Evolutionary conservation across 2,113 vertebrate species (phyloP), one percentile per base, ranked within the genome.

Genomic region (Martes martes): DNA sequence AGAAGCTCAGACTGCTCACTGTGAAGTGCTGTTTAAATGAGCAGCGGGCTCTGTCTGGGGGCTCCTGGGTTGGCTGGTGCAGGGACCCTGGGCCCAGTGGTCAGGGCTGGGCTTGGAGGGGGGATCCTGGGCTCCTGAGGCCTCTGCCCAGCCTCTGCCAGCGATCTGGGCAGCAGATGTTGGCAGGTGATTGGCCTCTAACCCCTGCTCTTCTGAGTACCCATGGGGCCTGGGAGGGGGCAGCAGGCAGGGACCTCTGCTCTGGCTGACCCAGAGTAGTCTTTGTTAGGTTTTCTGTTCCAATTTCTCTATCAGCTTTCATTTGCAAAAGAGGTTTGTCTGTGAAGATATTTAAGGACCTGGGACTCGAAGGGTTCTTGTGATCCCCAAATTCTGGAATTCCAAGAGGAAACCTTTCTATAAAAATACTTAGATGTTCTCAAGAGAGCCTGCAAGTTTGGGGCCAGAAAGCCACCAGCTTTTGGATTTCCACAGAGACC

Each of bases 261-360:
- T 59, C 47, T 15, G 0, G 23, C 10, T 18, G 11, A 4, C 57
- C 61, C 33, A 1, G 13, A 33, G 69, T 13, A 52, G 76, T 3
- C 4, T 59, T 2, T 10, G 1, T 2, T 1, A 2, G 36, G 47
- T 4, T 45, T n/a, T n/a, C 63, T 28, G 52, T 6, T 33, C 26
- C 1, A 2, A 21, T 33, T 13, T 36, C 26, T 18, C 28, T 0
- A 0, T 3, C 0, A 33, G 47, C 26, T 19, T 11, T 26, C 7
- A 7, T 24, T 74, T n/a, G 73, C 36, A 80, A 19, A 33, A 33
- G 55, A 23, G 61, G 13, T 28, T 26, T 65, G 42, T 59, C 39
- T 1, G 10, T 3, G 26, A 83, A 11, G 36, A 33, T 26, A 36
- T 26, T 8, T 33, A 8, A 85, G 67, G 26, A 69, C 24, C 15